Conservation (phyloP, 92 coral and sea anemone species). For the Parazoanthus swiftii region DNA sequence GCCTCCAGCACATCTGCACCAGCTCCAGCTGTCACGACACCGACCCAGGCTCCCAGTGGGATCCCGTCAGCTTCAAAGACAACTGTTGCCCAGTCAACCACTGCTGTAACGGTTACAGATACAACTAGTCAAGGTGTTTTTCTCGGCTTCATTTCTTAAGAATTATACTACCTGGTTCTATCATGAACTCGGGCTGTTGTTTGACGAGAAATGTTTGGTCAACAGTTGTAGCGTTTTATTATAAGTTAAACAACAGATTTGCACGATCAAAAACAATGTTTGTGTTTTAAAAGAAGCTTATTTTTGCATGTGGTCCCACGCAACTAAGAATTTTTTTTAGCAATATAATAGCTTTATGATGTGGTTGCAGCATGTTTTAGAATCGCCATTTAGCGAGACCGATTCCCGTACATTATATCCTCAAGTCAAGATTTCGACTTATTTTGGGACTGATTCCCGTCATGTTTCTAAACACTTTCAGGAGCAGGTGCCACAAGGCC, state of each 20-base stretch:
- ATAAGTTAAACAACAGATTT: too few species aligned
- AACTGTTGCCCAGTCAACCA: conserved; percentile 19
- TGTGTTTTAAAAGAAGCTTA: too few species aligned
- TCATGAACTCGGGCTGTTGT: too few species aligned
- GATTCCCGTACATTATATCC: neutral
- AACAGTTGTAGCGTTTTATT: neutral
- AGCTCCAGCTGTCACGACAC: conserved; percentile 33
- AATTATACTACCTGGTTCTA: neutral
- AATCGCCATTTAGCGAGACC: neutral
- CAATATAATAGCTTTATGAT: too few species aligned
- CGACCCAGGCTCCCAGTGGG: conserved; percentile 8
- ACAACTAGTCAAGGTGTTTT: conserved; percentile 8
- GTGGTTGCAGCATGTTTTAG: too few species aligned
- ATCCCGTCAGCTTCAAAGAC: conserved; percentile 8
- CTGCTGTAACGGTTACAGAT: conserved; percentile 11
- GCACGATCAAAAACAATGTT: too few species aligned
- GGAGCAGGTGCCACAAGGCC: conserved; percentile 7
- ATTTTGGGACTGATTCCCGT: neutral
- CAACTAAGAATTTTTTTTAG: too few species aligned
- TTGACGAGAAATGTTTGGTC: neutral
- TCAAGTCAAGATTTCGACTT: neutral
- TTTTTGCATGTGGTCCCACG: too few species aligned
- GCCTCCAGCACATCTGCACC: conserved; percentile 53
- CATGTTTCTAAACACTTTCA: neutral
- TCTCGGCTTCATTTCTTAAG: neutral